phyloP scores from a whole-genome alignment of 1,140 invertebrate genomes.

The Cyclina sinensis region DNA sequence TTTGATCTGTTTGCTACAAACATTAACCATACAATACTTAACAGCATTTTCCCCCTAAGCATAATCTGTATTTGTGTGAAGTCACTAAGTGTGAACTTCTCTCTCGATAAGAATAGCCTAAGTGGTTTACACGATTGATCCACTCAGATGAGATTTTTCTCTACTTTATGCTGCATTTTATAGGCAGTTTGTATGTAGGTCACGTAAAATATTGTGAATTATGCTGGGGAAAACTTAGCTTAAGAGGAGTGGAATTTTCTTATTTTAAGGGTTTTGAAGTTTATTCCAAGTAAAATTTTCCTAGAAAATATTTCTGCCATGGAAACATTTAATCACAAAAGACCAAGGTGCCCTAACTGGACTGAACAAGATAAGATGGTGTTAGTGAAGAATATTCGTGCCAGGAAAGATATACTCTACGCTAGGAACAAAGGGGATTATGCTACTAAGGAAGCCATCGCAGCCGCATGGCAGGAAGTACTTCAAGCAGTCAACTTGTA shows the following conservation, averaged over 20 bases:
- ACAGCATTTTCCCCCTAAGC: conserved; percentile 23
- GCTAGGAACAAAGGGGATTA: conserved; percentile 26
- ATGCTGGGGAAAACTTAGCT: conserved; percentile 16
- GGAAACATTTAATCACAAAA: neutral
- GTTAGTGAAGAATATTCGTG: conserved; percentile 28
- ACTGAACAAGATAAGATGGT: conserved; percentile 35
- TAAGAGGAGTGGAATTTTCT: neutral
- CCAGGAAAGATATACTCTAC: neutral
- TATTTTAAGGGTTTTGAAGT: neutral
- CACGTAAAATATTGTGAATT: conserved; percentile 21
- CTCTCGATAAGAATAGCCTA: conserved; percentile 30
- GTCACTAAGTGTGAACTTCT: conserved; percentile 39
- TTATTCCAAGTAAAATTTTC: neutral
- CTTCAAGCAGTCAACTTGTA: conserved; percentile 7
- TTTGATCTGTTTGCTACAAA: conserved; percentile 7
- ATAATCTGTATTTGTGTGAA: conserved; percentile 38
- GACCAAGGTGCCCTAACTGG: conserved; percentile 47
- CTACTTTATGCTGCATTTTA: conserved; percentile 46
- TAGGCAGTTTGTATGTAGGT: conserved; percentile 43
- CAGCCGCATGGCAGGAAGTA: conserved; percentile 19
- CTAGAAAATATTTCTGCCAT: neutral
- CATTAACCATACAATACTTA: neutral
- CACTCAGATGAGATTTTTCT: conserved; percentile 53
- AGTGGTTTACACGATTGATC: conserved; percentile 51
- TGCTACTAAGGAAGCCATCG: neutral